phyloP scores from a whole-genome alignment of 2,888 invertebrate species.

The Willowsia nigromaculata region DNA sequence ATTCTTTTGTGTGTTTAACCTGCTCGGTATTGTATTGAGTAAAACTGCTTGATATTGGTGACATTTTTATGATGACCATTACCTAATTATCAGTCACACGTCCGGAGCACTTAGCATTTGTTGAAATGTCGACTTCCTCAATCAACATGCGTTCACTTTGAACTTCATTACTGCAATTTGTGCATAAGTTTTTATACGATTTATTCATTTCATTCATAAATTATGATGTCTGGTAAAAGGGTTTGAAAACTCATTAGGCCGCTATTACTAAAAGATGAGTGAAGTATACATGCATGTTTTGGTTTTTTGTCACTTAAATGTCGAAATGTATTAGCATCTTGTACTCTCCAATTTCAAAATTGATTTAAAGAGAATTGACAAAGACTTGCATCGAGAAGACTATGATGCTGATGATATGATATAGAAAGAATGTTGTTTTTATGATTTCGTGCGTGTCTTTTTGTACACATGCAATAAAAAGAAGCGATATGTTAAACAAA shows the following conservation, averaged over 20 bases:
- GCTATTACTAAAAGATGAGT: conserved; percentile 15
- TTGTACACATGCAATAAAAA: not conserved
- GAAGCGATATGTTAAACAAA: not conserved
- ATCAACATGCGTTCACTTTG: too few relatives aligned
- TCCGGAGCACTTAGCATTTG: too few relatives aligned
- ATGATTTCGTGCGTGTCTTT: not conserved
- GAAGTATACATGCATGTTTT: not conserved
- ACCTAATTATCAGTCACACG: too few relatives aligned
- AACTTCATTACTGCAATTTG: not conserved
- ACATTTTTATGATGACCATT: too few relatives aligned
- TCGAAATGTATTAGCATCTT: conserved; percentile 57
- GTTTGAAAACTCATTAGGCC: conserved; percentile 45
- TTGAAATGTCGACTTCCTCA: too few relatives aligned
- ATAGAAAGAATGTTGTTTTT: not conserved
- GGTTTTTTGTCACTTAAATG: conserved; percentile 56
- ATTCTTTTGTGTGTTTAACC: too few relatives aligned
- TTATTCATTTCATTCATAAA: not conserved
- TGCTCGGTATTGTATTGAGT: too few relatives aligned
- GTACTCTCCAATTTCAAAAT: conserved; percentile 16
- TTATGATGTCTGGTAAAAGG: not conserved
- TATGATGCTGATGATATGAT: not conserved
- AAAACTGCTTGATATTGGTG: too few relatives aligned
- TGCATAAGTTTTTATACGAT: not conserved
- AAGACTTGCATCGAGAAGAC: too few relatives aligned
- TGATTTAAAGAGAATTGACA: not conserved